These are phyloP conservation scores for Lepidochitona cinerea DNA, from an alignment of 2,888 invertebrate genomes.

Conservation along the genomic window DNA sequence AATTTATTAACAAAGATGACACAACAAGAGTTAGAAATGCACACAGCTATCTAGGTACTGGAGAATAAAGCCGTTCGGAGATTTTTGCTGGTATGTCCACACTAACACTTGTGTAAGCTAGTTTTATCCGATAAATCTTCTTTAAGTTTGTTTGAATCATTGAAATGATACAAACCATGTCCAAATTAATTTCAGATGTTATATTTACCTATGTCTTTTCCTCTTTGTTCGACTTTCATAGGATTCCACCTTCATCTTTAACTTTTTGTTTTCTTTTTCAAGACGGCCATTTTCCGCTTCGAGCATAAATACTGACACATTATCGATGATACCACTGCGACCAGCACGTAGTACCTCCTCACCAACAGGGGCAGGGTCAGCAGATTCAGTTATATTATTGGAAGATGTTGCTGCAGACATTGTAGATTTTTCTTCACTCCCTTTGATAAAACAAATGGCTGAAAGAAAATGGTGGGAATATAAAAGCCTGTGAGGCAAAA, in stretches of 20 bases:
- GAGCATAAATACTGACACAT: neutral
- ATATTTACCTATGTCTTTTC: neutral
- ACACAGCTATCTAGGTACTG: no score
- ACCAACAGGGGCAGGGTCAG: neutral
- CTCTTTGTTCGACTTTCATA: neutral
- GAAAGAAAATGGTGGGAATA: neutral
- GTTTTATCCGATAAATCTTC: no score
- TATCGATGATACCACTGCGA: neutral
- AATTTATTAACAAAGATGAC: no score
- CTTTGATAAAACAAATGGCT: neutral
- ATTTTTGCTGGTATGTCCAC: no score
- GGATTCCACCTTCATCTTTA: neutral
- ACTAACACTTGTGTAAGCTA: no score
- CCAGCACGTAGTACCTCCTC: neutral
- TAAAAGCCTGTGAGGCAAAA: no score
- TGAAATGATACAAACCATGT: no score
- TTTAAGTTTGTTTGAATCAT: no score
- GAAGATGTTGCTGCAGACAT: neutral
- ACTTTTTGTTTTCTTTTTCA: neutral
- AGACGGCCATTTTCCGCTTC: neutral
- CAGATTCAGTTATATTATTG: neutral
- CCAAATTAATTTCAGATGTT: no score
- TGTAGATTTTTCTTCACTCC: neutral
- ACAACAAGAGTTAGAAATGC: no score
- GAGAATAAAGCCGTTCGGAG: no score